Base-by-base conservation (phyloP, 2,888 invertebrate genomes). In the Ophioninae sp. region DNA sequence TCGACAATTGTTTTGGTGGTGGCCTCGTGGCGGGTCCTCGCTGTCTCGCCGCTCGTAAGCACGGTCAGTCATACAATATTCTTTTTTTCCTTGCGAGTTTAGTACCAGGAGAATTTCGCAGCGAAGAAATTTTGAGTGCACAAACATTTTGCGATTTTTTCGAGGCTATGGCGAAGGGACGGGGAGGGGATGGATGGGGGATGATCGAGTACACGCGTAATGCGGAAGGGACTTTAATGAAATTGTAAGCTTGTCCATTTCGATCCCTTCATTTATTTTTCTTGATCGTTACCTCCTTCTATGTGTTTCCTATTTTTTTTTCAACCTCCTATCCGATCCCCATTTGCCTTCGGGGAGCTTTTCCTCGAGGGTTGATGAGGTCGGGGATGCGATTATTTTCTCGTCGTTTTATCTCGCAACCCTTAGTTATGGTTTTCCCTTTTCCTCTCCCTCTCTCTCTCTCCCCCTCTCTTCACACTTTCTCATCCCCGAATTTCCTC, bases 161-260 rank as follows among this genome's bases (percentile, higher is more conserved):
- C 8, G 7, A 10, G 64, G 10, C 5, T 37, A 2, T 37, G 64
- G 37, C 9, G 63, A 64, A 17, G 10, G 13, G 8, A 23, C 6
- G n/a, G 10, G n/a, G 58, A 71, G 30, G 8, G 58, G 22, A 37
- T 51, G n/a, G n/a, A 71, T n/a, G 37, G 22, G 22, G 41, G 23
- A 58, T 23, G 23, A 44, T 44, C 30, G 44, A 10, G 63, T 51
- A 74, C 73, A 74, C 44, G 63, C 44, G 61, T 30, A 23, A 17
- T 30, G 7, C 13, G 64, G 6, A 44, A 22, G 68, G 68, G 81
- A 81, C 84, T 84, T 81, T 77, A 78, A 72, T 67, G 68, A 72
- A 83, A 83, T 78, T 68, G 79, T 79, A 65, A 71, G 64, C 67
- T 37, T n/a, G 69, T 69, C 8, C 58, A 56, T 64, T 72, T 41